Base-by-base conservation (phyloP, 2,113 vertebrate species). In the Sander vitreus region DNA sequence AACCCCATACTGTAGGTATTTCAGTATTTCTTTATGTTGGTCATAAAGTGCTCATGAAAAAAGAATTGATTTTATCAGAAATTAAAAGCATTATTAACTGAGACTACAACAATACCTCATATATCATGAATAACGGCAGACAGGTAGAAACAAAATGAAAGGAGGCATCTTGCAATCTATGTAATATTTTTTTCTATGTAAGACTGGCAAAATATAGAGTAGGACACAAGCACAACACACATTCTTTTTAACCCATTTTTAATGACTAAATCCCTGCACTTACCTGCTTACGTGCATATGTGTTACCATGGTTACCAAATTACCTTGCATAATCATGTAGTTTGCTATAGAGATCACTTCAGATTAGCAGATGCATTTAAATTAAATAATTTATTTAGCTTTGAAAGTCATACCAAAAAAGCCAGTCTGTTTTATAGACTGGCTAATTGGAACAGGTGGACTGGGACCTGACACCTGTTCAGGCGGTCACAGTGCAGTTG, bases 251-350 rank as follows among this genome's bases (percentile, higher is more conserved):
- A 58, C 36, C 50, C 27, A 6, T 57, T 13, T 54, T 54, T 5
- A 18, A 9, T 53, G 30, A 43, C 67, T 2, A 68, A 30, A 67
- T 53, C 43, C 12, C n/a, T 68, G 30, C 54, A 73, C 13, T 53
- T 16, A 43, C n/a, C 33, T 55, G 36, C 64, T 62, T 33, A 39
- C 30, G 16, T 1, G 7, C 9, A 19, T 55, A 39, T 45, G 11
- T 51, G 63, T 75, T 54, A 53, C 63, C 48, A 69, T 69, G 72
- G 57, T 74, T 10, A 74, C 63, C 13, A 21, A 68, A 60, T 43
- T 0, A 51, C 57, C 14, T 48, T 39, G 62, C 30, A 33, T 30
- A 59, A 39, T 59, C 6, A 45, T n/a, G 23, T 5, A 33, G 45
- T 11, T 25, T 39, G 11, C 30, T 39, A 58, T n/a, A 15, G 25